phyloP scores from a whole-genome alignment of 2,888 invertebrate species.

The Mesorhabditis sp. region DNA sequence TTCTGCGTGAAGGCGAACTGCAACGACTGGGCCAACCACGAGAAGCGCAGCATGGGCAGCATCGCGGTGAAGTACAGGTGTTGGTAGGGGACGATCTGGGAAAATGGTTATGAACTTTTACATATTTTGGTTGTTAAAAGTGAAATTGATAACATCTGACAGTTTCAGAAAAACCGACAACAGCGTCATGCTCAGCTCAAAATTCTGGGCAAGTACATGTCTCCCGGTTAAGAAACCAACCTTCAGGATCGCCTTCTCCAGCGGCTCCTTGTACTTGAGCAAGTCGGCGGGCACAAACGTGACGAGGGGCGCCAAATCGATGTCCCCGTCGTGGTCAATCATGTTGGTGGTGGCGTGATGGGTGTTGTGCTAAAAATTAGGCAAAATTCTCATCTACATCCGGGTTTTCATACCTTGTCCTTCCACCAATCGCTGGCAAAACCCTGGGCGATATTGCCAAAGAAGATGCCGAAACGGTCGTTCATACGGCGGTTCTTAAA shows the following conservation, averaged over 20 bases:
- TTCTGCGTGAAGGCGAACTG: slow-evolving; percentile 42
- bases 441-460: slow-evolving; percentile 54
- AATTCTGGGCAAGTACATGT: not conserved
- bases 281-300: slow-evolving; percentile 53
- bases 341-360: slow-evolving; percentile 57
- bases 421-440: slow-evolving; percentile 57
- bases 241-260: slow-evolving; percentile 41
- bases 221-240: slow-evolving; percentile 9
- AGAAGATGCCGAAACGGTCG: slow-evolving; percentile 39
- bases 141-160: no score
- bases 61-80: slow-evolving; percentile 52
- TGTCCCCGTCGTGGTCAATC: slow-evolving; percentile 51
- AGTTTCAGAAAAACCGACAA: not conserved
- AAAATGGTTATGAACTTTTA: not conserved
- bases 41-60: slow-evolving; percentile 49
- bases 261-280: slow-evolving; percentile 44
- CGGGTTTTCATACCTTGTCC: slow-evolving; percentile 33
- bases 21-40: slow-evolving; percentile 52
- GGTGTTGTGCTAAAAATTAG: slow-evolving; percentile 45
- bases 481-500: slow-evolving; percentile 33
- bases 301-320: slow-evolving; percentile 53
- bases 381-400: not conserved
- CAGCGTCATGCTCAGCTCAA: not conserved
- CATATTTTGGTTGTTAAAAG: not conserved
- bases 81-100: slow-evolving; percentile 51